phyloP scores from a whole-genome alignment of 2,113 vertebrate species.

The Conger conger region DNA sequence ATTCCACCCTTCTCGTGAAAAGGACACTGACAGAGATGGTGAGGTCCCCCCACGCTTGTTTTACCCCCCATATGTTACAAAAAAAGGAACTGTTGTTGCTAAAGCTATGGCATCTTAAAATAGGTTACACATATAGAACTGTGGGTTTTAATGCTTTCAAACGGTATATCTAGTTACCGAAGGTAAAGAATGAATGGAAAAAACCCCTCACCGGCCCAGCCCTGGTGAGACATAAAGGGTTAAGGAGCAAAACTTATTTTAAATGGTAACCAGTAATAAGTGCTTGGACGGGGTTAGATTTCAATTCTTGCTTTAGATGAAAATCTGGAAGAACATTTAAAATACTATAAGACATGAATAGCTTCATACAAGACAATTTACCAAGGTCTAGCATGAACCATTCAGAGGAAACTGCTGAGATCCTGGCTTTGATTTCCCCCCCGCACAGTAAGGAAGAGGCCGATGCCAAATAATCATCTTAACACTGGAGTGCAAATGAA shows the following conservation, averaged over 20 bases:
- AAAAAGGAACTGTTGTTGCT: too few species aligned
- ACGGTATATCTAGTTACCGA: too few species aligned
- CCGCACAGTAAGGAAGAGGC: conserved; percentile 1
- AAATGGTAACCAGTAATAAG: not conserved
- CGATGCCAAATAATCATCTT: conserved; percentile 7
- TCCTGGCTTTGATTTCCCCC: not conserved
- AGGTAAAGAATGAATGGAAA: too few species aligned
- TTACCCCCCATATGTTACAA: too few species aligned
- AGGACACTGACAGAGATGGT: too few species aligned
- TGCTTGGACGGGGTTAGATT: not conserved
- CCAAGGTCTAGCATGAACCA: not conserved
- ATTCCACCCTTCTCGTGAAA: too few species aligned
- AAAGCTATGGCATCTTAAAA: too few species aligned
- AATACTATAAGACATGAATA: not conserved
- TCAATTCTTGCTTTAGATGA: not conserved
- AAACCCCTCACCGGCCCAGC: too few species aligned
- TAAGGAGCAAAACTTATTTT: not conserved
- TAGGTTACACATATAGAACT: too few species aligned
- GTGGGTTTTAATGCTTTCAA: too few species aligned
- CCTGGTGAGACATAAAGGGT: too few species aligned
- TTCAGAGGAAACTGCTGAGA: not conserved
- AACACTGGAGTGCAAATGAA: not conserved
- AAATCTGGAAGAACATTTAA: not conserved
- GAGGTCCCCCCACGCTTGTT: too few species aligned
- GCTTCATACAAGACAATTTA: not conserved